These are phyloP conservation scores for Poeciliopsis infans DNA, from an alignment of 2,797 vertebrate species.

Conservation along the genomic window DNA sequence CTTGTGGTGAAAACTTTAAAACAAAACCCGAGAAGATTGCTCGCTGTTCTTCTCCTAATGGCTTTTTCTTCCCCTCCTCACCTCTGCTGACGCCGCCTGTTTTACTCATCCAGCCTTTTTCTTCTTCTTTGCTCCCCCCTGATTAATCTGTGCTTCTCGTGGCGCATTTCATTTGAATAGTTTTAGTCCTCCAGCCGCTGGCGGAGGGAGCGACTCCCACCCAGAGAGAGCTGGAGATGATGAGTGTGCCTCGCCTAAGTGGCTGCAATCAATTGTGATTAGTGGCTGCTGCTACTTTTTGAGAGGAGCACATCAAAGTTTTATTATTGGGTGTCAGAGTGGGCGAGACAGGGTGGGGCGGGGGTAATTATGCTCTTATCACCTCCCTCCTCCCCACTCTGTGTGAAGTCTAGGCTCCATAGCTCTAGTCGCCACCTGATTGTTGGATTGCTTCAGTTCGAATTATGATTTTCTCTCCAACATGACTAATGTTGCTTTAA, in stretches of 20 bases:
- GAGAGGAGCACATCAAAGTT: slow-evolving; percentile 85
- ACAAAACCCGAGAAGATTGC: slow-evolving; percentile 20
- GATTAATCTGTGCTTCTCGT: slow-evolving; percentile 50
- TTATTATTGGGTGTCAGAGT: slow-evolving; percentile 85
- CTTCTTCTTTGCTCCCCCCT: slow-evolving; percentile 11
- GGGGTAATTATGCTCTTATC: slow-evolving; percentile 77
- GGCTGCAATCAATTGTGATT: slow-evolving; percentile 90
- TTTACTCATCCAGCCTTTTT: slow-evolving; percentile 36
- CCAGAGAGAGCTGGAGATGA: slow-evolving; percentile 62
- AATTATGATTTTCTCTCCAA: neutral
- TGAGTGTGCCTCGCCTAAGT: slow-evolving; percentile 83
- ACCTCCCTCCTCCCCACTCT: slow-evolving; percentile 55
- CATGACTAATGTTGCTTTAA: neutral
- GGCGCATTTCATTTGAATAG: slow-evolving; percentile 56
- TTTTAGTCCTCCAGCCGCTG: slow-evolving; percentile 29
- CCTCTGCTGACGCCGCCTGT: slow-evolving; percentile 35
- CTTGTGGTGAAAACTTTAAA: slow-evolving; percentile 33
- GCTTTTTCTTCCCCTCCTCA: slow-evolving; percentile 22
- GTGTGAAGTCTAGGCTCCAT: slow-evolving; percentile 44
- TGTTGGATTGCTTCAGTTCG: slow-evolving; percentile 7
- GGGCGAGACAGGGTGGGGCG: slow-evolving; percentile 63
- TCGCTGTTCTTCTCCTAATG: slow-evolving; percentile 12
- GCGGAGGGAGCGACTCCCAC: slow-evolving; percentile 57
- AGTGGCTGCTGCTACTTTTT: slow-evolving; percentile 81
- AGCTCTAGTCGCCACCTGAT: slow-evolving; percentile 18